These are phyloP conservation scores for Cyanoderma ruficeps DNA, from an alignment of 2,113 vertebrate species.

Conservation along the genomic window DNA sequence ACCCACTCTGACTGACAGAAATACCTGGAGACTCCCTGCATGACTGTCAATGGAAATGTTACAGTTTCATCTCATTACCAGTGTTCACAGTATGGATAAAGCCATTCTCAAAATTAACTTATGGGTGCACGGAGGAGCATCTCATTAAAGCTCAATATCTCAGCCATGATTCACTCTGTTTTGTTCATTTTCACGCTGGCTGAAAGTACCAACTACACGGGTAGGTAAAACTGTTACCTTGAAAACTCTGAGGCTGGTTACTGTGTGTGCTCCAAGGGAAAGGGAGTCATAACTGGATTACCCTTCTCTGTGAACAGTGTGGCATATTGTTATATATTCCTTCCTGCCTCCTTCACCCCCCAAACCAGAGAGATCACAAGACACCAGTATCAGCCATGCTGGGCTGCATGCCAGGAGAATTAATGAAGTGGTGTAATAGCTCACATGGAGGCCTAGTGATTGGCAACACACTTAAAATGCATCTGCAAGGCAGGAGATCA, in stretches of 20 bases:
- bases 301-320: neutral
- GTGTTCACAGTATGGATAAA: slow-evolving; percentile 8
- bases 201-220: neutral
- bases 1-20: slow-evolving; percentile 40
- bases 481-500: slow-evolving; percentile 68
- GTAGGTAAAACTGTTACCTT: neutral
- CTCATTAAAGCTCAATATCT: slow-evolving; percentile 31
- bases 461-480: slow-evolving; percentile 57
- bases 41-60: slow-evolving; percentile 12
- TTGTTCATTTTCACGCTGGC: neutral
- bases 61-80: slow-evolving; percentile 41
- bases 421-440: slow-evolving; percentile 74
- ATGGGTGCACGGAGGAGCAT: neutral
- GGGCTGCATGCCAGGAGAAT: slow-evolving; percentile 68
- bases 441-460: slow-evolving; percentile 59
- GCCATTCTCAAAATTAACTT: slow-evolving; percentile 53
- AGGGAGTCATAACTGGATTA: neutral
- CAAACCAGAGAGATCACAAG: slow-evolving; percentile 51
- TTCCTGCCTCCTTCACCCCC: slow-evolving; percentile 15
- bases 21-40: slow-evolving; percentile 45
- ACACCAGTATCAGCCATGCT: slow-evolving; percentile 43
- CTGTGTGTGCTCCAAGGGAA: neutral
- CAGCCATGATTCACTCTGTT: slow-evolving; percentile 1
- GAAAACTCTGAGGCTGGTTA: slow-evolving; percentile 23
- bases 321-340: neutral